Evolutionary conservation across 2,888 invertebrate species (phyloP), one percentile per base, ranked within the genome.

Genomic region (Coelopa pilipes): DNA sequence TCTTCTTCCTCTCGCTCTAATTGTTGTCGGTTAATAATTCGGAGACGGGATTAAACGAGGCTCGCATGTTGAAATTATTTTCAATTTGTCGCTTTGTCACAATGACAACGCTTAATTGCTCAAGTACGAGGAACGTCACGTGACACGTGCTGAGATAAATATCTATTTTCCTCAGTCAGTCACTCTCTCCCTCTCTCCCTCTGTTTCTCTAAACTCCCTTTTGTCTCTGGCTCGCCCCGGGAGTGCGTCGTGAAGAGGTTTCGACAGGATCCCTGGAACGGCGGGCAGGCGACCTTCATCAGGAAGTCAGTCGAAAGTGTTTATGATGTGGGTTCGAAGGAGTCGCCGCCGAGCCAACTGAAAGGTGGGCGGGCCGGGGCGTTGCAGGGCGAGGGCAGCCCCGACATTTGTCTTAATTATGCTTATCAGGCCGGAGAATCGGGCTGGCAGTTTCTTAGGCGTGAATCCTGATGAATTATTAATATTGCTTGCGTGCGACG

Each of bases 401-500:
- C 57, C n/a, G 7, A 9, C 65, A 65, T 65, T 65, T 65, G 47
- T 65, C 65, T 65, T 65, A 47, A 65, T 65, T 65, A 65, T 65
- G 47, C 65, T 65, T 65, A 65, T 65, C 47, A 65, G 47, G 34
- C 34, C 7, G 2, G 34, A 53, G 17, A 21, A 19, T 57, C 11
- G 21, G 17, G 57, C n/a, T 57, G 57, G n/a, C 57, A 57, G 15
- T 57, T 57, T 57, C 57, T 57, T 57, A n/a, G 57, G 19, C 57
- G 21, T 17, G 17, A 19, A 19, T 57, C 57, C 21, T 57, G n/a
- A 57, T 57, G 57, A 57, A 57, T 57, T 57, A 57, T 57, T 57
- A 57, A 57, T 57, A 57, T 57, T 57, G 19, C 17, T 57, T 19
- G 57, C 57, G 21, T 57, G 57, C 11, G 15, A 1, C 57, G n/a